Base-by-base conservation (phyloP, 2,113 vertebrate genomes). In the Cryptomyrus ogoouensis region DNA sequence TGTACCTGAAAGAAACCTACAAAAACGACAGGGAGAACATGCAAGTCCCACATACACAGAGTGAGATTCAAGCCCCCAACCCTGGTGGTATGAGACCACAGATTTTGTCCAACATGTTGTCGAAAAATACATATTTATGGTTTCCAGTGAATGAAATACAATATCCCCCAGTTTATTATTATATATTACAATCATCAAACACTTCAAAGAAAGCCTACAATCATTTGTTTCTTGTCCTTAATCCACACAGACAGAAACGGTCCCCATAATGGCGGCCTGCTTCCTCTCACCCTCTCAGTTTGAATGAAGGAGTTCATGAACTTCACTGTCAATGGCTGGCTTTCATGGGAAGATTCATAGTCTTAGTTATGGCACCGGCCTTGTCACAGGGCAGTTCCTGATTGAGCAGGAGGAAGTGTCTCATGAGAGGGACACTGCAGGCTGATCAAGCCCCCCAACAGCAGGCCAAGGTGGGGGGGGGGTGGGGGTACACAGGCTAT, bases 171-270 rank as follows among this genome's bases (percentile, higher is more conserved):
- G 83, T 85, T 85, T 85, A 47, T 58, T 58, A 58, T 42, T 46
- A 85, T 85, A 86, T 86, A 13, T 86, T 47, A 86, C 44, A 86
- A 50, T 47, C n/a, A 27, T 86, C 47, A 86, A 84, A 80, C 19
- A 47, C 42, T 47, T 44, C 83, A 49, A 49, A 85, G 83, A 85
- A 85, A 85, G 24, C 39, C 47, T 47, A 86, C 83, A 47, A 47
- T 46, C 44, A 85, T 46, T n/a, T n/a, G 46, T 49, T 19, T 49
- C 24, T 46, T 86, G 21, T 50, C 46, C 83, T 24, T 27, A 86
- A 50, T 49, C 10, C 44, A 50, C 19, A 47, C 46, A 86, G 7
- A 49, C 24, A 85, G 83, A 24, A 56, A 19, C 5, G 17, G 13
- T 56, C 27, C n/a, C 17, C 52, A 87, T 56, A 35, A 56, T 17